phyloP scores from a whole-genome alignment of 2,113 vertebrate species.

The Cochlearius cochlearius region DNA sequence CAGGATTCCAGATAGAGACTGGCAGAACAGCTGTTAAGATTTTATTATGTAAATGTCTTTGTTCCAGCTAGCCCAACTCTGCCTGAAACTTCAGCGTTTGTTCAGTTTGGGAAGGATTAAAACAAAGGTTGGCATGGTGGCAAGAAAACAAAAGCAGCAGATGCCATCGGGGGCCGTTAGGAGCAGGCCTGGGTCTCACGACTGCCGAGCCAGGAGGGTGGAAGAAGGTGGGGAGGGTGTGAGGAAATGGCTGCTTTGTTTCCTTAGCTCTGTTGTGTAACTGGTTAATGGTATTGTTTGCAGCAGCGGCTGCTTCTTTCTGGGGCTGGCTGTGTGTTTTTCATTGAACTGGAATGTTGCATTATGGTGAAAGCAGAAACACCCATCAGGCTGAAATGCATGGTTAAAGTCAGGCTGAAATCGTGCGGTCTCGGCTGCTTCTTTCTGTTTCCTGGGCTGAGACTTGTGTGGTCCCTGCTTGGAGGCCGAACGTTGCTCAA shows the following conservation, averaged over 20 bases:
- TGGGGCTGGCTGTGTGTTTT: neutral
- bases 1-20: slow-evolving; percentile 9
- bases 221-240: neutral
- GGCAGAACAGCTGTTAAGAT: slow-evolving; percentile 24
- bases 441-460: neutral
- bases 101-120: neutral
- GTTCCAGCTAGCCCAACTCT: neutral
- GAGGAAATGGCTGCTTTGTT: slow-evolving; percentile 44
- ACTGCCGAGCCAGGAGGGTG: neutral
- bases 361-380: neutral
- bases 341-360: slow-evolving; percentile 9
- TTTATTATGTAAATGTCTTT: slow-evolving; percentile 27
- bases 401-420: neutral
- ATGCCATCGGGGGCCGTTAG: neutral
- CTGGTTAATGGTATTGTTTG: slow-evolving; percentile 40
- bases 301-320: neutral
- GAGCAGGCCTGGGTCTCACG: neutral
- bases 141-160: neutral
- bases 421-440: neutral
- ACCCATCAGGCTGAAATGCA: neutral
- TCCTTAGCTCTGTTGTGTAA: slow-evolving; percentile 32
- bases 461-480: neutral
- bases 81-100: neutral
- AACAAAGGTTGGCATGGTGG: neutral
- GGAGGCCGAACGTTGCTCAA: neutral